Evolutionary conservation across 2,797 vertebrate genomes (phyloP).

Genomic region (Myotis pilosus): DNA sequence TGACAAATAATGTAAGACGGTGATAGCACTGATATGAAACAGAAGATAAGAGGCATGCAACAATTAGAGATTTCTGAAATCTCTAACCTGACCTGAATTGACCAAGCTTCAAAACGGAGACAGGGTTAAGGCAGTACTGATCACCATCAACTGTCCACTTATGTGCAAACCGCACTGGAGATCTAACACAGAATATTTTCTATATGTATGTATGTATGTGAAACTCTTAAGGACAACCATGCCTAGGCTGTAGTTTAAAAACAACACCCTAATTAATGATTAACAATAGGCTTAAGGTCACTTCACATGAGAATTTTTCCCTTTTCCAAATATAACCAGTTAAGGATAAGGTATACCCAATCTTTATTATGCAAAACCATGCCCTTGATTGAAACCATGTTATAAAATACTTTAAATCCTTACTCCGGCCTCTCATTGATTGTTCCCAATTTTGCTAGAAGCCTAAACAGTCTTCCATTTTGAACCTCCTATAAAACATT

Average conservation of each 20-base stretch:
- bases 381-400: constrained; percentile 42
- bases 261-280: neutral
- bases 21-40: neutral
- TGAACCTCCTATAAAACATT: constrained; percentile 94
- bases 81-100: neutral
- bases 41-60: neutral
- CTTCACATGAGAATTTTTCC: constrained; percentile 21
- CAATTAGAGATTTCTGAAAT: neutral
- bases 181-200: neutral
- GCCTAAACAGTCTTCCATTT: constrained; percentile 97
- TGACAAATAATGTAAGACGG: neutral
- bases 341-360: constrained; percentile 32
- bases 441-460: constrained; percentile 98
- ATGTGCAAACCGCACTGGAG: neutral
- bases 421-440: constrained; percentile 99
- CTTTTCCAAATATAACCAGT: constrained; percentile 54
- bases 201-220: neutral
- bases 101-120: constrained; percentile 17
- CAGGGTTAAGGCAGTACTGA: neutral
- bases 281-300: neutral
- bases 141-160: neutral
- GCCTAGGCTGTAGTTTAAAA: neutral
- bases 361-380: constrained; percentile 34
- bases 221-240: neutral
- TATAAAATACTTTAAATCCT: constrained; percentile 81